Evolutionary conservation across 2,888 invertebrate species (phyloP).

Genomic region (Agrilus biguttatus): DNA sequence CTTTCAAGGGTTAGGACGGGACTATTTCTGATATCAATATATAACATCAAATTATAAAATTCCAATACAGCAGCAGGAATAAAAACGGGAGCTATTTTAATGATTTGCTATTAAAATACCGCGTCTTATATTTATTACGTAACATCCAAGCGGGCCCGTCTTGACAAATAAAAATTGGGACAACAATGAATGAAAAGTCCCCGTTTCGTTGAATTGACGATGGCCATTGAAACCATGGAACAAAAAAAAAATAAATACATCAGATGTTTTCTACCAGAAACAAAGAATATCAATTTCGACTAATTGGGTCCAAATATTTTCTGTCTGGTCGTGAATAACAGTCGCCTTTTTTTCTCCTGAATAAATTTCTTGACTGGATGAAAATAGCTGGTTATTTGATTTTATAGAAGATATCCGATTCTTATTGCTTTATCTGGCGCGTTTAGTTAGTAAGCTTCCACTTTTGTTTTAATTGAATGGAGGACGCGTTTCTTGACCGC

Average conservation of each 20-base stretch:
- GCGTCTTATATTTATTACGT: no score
- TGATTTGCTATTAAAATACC: no score
- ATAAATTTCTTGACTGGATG: not conserved
- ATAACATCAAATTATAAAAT: no score
- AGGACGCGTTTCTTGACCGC: no score
- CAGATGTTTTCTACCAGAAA: not conserved
- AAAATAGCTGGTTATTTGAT: not conserved
- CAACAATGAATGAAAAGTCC: not conserved
- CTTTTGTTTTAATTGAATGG: no score
- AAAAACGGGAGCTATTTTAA: no score
- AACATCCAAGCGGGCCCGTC: not conserved
- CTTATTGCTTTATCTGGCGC: not conserved
- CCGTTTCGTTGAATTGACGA: slow-evolving; percentile 1
- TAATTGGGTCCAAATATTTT: slow-evolving; percentile 6
- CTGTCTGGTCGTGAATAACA: not conserved
- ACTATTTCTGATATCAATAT: no score
- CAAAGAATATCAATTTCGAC: slow-evolving; percentile 5
- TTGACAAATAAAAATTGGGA: not conserved
- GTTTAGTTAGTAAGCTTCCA: no score
- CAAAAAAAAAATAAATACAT: slow-evolving; percentile 1
- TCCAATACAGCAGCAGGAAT: no score
- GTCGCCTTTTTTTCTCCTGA: not conserved
- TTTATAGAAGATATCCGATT: not conserved
- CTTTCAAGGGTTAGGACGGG: no score
- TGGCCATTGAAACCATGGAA: not conserved